Base-by-base conservation (phyloP, 2,797 vertebrate genomes). In the Acipenser ruthenus region DNA sequence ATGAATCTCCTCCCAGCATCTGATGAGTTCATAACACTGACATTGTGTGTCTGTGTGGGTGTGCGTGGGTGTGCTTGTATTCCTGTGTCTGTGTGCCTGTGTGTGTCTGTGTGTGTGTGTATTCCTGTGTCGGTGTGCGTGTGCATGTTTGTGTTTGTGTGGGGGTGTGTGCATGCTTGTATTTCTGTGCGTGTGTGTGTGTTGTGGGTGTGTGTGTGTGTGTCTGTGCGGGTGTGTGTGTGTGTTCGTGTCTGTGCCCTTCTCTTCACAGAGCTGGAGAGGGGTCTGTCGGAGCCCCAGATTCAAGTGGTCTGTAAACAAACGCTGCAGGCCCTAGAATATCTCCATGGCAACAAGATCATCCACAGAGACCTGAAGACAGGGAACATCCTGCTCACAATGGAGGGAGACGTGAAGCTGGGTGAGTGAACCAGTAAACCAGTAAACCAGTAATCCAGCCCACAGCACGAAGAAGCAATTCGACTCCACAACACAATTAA, bases 321-420 rank as follows among this genome's bases (percentile, higher is more conserved):
- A 77, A 80, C 77, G 1, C 79, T 89, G 11, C 83, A 84, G 75
- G 88, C 77, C 0, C 76, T 89, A 51, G 69, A 73, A 60, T 86
- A 89, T 68, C 80, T 89, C 10, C 87, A 89, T 3, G 69, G 76
- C 67, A 78, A 76, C 71, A 79, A 77, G 73, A 85, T 89, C 75
- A 88, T 88, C 69, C 88, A 89, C 74, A 68, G 88, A 64, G 87
- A 89, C 50, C 73, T 89, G 49, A 89, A 89, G 70, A 86, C 88
- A 0, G 88, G 88, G 4, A 89, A 89, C 1, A 72, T 89, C 56
- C 77, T 89, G 62, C 83, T 89, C 48, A 87, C 85, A 11, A 71
- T 84, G 8, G 77, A 86, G 0, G 87, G 88, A 15, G 76, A 85
- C 1, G 52, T 89, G 74, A 88, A 87, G 70, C 78, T 89, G 23